Evolutionary conservation across 1,140 invertebrate species (phyloP), one percentile per base, ranked within the genome.

Genomic region (Euura saliciscinereae): DNA sequence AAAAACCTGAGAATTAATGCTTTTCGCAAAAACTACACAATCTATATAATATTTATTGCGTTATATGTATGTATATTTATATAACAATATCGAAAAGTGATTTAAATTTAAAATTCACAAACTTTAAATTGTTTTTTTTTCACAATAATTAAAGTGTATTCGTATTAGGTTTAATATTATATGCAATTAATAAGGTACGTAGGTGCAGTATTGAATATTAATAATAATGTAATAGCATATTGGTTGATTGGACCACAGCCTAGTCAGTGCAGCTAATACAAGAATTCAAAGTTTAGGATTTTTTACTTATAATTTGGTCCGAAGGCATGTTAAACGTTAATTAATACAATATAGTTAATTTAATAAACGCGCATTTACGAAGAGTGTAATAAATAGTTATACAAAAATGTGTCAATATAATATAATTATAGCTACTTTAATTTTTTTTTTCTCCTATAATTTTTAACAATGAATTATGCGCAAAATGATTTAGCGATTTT

Each of bases 281-380:
- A 75, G 69, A 71, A 67, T 28, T 28, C 28, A 28, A 28, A 28
- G 28, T 28, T 28, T 28, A 28, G 28, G 28, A 79, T 75, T 79
- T 81, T 80, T 79, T 72, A 71, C 76, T 73, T 82, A 65, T 11
- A 72, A 43, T 75, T 84, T 84, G 83, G 83, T 84, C 83, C 83
- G 80, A 82, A 79, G 81, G 81, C 28, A 78, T 76, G 73, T 84
- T 79, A 78, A 79, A 81, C 74, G 75, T 78, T 78, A 79, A 28
- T 28, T 28, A 28, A 28, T 28, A 28, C 8, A 46, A 44, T 28
- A n/a, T 68, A 64, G 59, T 11, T 13, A 11, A 28, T 28, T 28
- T 28, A 28, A 28, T 28, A 28, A 28, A 28, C 28, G 28, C 28
- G 28, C 28, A 28, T 28, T 28, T 28, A 28, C 28, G 28, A 28